Conservation (phyloP, 2,888 invertebrate species). For the Siphonodentalium dalli region DNA sequence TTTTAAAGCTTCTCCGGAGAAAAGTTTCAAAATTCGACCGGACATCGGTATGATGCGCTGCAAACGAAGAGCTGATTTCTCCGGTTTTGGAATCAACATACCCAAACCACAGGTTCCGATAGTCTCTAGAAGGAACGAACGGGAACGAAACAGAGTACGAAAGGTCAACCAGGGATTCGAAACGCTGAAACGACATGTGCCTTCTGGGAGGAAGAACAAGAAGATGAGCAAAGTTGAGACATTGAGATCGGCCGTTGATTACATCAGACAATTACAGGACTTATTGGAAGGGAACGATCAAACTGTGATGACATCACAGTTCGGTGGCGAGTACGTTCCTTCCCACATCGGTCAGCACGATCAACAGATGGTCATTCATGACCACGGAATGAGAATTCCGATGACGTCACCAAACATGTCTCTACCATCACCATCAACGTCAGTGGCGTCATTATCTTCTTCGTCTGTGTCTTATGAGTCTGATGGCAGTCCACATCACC, state of each 20-base stretch:
- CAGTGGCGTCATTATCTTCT: too few species aligned
- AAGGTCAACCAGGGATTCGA: conserved; percentile 69
- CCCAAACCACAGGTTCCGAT: conserved; percentile 74
- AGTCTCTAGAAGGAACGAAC: conserved; percentile 83
- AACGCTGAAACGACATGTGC: conserved; percentile 58
- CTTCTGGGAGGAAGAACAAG: conserved; percentile 54
- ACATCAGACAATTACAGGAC: conserved; percentile 54
- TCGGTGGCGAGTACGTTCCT: too few species aligned
- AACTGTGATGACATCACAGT: too few species aligned
- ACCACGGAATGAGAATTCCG: too few species aligned
- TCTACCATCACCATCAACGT: too few species aligned
- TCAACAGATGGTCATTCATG: too few species aligned
- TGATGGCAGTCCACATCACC: too few species aligned
- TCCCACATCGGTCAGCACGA: too few species aligned
- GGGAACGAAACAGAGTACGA: conserved; percentile 92
- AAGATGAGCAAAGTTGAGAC: conserved; percentile 64
- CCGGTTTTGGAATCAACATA: conserved; percentile 46
- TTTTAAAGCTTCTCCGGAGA: too few species aligned
- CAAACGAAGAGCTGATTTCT: conserved; percentile 55
- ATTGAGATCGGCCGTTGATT: conserved; percentile 56
- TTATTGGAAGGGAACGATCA: conserved; percentile 27
- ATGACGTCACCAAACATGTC: too few species aligned
- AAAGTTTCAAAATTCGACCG: conserved; percentile 18
- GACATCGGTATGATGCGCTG: conserved; percentile 51
- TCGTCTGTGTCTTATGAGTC: too few species aligned